These are phyloP conservation scores for Sebastes cheni DNA, from an alignment of 2,797 vertebrate genomes.

Conservation along the genomic window DNA sequence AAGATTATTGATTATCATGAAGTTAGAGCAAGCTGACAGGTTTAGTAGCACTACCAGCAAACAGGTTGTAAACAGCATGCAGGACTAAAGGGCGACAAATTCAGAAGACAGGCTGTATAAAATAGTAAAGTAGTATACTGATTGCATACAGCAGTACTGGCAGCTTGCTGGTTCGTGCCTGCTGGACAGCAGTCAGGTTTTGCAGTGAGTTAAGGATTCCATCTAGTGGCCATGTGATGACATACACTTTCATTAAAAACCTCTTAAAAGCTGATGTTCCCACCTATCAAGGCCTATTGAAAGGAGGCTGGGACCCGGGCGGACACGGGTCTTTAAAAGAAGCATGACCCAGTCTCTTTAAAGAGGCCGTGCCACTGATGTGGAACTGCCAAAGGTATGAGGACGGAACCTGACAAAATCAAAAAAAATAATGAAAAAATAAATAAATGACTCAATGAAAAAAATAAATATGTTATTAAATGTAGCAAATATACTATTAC, in stretches of 20 bases:
- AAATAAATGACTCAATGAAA: no score
- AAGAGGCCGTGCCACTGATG: neutral
- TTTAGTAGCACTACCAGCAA: neutral
- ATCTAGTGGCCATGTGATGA: slow-evolving; percentile 36
- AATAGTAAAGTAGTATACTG: neutral
- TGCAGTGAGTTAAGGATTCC: slow-evolving; percentile 20
- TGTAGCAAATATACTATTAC: no score
- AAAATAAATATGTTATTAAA: no score
- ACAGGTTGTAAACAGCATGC: neutral
- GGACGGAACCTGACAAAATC: no score
- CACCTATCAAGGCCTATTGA: neutral
- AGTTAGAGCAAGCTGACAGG: neutral
- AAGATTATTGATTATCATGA: neutral
- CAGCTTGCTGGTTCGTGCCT: neutral
- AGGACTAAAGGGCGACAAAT: neutral
- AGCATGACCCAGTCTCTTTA: no score
- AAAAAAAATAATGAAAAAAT: no score
- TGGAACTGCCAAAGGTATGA: fast-evolving
- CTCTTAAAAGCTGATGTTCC: neutral
- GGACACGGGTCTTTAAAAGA: no score
- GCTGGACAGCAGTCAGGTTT: neutral
- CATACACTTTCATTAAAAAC: neutral
- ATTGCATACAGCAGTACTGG: neutral
- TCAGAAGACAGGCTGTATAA: neutral
- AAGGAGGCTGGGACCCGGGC: no score